Base-by-base conservation (phyloP, 2,888 invertebrate species). In the Cheiracanthium punctorium region DNA sequence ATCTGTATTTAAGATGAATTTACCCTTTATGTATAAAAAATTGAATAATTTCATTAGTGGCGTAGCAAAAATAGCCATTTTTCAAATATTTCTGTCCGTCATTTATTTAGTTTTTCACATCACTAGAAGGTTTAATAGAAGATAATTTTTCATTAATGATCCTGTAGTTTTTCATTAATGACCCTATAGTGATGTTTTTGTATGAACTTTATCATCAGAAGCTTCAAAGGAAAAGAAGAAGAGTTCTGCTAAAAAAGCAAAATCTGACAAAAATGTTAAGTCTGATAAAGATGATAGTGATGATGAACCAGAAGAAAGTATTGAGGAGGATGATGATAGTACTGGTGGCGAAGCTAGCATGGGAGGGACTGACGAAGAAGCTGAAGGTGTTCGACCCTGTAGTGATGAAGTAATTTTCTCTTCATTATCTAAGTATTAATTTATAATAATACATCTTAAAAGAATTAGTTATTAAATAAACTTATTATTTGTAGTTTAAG, bases 321-420 rank as follows among this genome's bases (percentile, higher is more conserved):
- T 89, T 28, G 89, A 89, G 32, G 89, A 89, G 14, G 90, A 89
- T 7, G 89, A 89, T 7, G 90, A 91, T 1, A 92, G 92, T 88
- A 90, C 92, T 48, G 93, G 93, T 88, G 92, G 93, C 2, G 58
- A 74, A 92, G 92, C 29, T 91, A 58, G 58, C 24, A 58, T 58
- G 58, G 58, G 58, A 7, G 58, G 58, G 12, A 58, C 58, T 30
- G 70, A 43, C 7, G 43, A 90, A 10, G 79, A 80, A 14, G 75
- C 71, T 1, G 89, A 89, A 14, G 88, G 89, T 29, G 89, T 89
- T 10, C 89, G 89, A n/a, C 89, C 71, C 8, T 81, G 75, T 73
- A 82, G 80, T 48, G 72, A 82, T 65, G 80, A 81, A 43, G 74
- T 81, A 41, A 79, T 43, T 20, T 73, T 69, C 29, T 20, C 52